Base-by-base conservation (phyloP, 2,113 vertebrate species). In the Ciconia boyciana region DNA sequence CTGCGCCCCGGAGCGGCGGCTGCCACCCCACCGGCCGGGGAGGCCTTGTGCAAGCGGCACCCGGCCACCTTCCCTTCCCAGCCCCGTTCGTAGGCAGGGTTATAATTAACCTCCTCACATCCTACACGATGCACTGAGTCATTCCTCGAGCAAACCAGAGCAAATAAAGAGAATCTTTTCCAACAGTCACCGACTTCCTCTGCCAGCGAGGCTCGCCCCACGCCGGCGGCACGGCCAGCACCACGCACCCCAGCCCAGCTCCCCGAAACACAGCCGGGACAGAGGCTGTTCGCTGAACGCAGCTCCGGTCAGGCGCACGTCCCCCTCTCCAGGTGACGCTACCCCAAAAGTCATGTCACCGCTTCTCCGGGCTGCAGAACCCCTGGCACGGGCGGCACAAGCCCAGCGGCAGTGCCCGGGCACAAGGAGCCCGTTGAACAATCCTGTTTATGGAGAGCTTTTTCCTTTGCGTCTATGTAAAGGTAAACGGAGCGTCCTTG, bases 71-170 rank as follows among this genome's bases (percentile, higher is more conserved):
- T 68, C 60, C 88, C 70, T 48, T 34, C 49, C 58, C 51, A 58
- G 48, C 58, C 39, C 51, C 2, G 25, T 18, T 57, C 16, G 6
- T 7, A 65, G 62, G 94, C 90, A 34, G 83, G 90, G 96, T 91
- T 94, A 90, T 95, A 96, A 96, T 96, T 93, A 96, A 88, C 96
- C 94, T 88, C 85, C 91, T 91, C 94, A 76, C 93, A 96, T 97
- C 95, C 96, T 94, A 94, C 70, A 5, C 79, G 44, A 72, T 39
- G 54, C 85, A 66, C 93, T 96, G 97, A 97, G 75, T 96, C 96
- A 82, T 88, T 82, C 58, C 76, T 54, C 62, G 15, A 14, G 51
- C 61, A 3, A 57, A 71, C 2, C 36, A 1, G 13, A 83, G 52
- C 13, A 66, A 87, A 94, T 13, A 76, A 57, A 85, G 57, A 70